These are phyloP conservation scores for Blomia tropicalis DNA, from an alignment of 2,888 invertebrate genomes.

Conservation along the genomic window DNA sequence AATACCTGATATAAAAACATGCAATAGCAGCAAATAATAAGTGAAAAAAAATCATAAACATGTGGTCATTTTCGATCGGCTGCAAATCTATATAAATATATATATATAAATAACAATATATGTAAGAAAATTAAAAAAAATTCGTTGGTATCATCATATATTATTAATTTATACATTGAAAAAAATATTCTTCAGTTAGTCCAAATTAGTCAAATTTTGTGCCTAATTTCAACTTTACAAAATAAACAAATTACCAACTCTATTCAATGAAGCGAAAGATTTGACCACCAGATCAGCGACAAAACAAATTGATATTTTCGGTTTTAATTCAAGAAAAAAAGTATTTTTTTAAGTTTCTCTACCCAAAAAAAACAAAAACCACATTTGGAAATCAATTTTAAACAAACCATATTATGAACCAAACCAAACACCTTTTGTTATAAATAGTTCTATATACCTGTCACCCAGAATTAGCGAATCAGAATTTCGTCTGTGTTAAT, in stretches of 20 bases:
- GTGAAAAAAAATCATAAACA: background rate
- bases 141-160: background rate
- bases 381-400: background rate
- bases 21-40: background rate
- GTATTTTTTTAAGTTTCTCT: conserved; percentile 9
- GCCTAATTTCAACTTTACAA: background rate
- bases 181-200: background rate
- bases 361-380: background rate
- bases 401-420: background rate
- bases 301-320: too few relatives aligned
- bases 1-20: too few relatives aligned
- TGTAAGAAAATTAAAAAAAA: background rate
- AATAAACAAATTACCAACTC: background rate
- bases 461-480: too few relatives aligned
- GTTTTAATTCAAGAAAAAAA: background rate
- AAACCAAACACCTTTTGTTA: background rate
- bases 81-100: too few relatives aligned
- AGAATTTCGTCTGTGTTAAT: conserved; percentile 8
- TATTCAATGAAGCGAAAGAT: background rate
- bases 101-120: too few relatives aligned
- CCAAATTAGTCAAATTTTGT: conserved; percentile 11
- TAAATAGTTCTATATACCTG: background rate
- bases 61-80: too few relatives aligned
- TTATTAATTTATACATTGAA: background rate
- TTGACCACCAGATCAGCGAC: too few relatives aligned